A percentile compares a stretch with the other conserved stretches of the same genome.
These are phyloP conservation scores for Microchrysa polita DNA, from an alignment of 2,888 invertebrate genomes.

Conservation along the genomic window DNA sequence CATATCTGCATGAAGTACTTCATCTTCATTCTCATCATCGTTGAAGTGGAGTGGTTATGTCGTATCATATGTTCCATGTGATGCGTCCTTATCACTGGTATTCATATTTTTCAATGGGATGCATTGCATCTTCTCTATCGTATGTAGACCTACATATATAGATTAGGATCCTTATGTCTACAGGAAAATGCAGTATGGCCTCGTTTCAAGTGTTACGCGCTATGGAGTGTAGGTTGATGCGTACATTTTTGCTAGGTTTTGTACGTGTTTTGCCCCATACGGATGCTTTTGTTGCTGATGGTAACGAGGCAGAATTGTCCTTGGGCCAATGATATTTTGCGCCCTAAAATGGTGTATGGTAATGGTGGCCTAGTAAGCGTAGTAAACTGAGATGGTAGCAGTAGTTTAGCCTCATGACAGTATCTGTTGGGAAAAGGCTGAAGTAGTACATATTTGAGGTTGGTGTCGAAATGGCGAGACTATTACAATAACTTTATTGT, in stretches of 20 bases:
- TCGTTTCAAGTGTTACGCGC: too few relatives aligned
- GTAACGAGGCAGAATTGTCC: not conserved
- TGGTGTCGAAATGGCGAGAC: too few relatives aligned
- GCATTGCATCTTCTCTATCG: not conserved
- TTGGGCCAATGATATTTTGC: not conserved
- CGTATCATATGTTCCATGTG: not conserved
- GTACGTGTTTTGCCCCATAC: not conserved
- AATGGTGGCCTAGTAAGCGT: not conserved
- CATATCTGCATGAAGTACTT: conserved; percentile 5
- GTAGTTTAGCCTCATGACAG: too few relatives aligned
- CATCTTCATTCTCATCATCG: not conserved
- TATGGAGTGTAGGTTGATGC: too few relatives aligned
- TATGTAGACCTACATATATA: too few relatives aligned
- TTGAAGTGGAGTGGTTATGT: not conserved
- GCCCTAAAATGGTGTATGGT: not conserved
- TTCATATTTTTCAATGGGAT: not conserved
- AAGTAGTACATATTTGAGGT: too few relatives aligned
- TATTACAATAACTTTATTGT: too few relatives aligned
- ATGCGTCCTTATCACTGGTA: not conserved
- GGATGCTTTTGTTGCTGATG: not conserved
- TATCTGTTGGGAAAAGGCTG: too few relatives aligned
- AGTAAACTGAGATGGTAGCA: not conserved
- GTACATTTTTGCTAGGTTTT: not conserved
- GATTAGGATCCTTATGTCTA: too few relatives aligned
- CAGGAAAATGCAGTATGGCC: too few relatives aligned